These are phyloP conservation scores for Himalopsyche tibetana DNA, from an alignment of 2,888 invertebrate genomes.

Conservation along the genomic window DNA sequence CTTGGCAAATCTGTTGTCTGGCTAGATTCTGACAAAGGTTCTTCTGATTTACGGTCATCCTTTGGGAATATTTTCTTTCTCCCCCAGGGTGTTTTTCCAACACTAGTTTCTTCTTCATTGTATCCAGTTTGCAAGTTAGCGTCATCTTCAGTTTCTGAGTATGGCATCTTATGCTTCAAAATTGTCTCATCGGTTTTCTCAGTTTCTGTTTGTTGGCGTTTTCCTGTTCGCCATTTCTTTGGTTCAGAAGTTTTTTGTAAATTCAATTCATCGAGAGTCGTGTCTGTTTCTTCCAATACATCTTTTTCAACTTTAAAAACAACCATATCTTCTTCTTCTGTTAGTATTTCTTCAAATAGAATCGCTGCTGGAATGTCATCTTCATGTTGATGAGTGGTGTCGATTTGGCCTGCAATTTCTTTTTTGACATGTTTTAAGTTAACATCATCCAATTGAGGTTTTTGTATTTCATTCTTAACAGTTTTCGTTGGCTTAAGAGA, in stretches of 20 bases:
- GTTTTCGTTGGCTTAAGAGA: conserved; percentile 79
- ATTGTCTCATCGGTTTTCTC: conserved; percentile 60
- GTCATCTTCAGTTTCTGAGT: conserved; percentile 63
- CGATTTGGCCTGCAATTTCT: conserved; percentile 66
- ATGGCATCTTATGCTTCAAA: conserved; percentile 57
- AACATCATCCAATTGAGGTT: conserved; percentile 74
- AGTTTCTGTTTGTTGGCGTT: conserved; percentile 33
- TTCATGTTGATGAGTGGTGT: conserved; percentile 68
- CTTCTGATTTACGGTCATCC: conserved; percentile 68
- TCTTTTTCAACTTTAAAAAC: conserved; percentile 73
- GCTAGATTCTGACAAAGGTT: conserved; percentile 68
- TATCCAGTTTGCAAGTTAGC: conserved; percentile 68
- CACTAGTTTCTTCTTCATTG: conserved; percentile 68
- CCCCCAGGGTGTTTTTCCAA: conserved; percentile 67
- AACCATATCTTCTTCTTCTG: conserved; percentile 78
- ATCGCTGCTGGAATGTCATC: conserved; percentile 68
- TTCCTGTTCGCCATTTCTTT: conserved; percentile 54
- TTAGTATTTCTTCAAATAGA: conserved; percentile 75
- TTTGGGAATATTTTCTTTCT: conserved; percentile 65
- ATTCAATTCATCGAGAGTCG: conserved; percentile 8
- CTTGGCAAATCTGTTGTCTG: conserved; percentile 68
- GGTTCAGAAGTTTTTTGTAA: conserved; percentile 46
- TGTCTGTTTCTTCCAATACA: conserved; percentile 64
- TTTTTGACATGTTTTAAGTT: conserved; percentile 72
- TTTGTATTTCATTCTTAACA: conserved; percentile 75